phyloP scores from a whole-genome alignment of 2,113 vertebrate species.

The Cyanistes caeruleus region DNA sequence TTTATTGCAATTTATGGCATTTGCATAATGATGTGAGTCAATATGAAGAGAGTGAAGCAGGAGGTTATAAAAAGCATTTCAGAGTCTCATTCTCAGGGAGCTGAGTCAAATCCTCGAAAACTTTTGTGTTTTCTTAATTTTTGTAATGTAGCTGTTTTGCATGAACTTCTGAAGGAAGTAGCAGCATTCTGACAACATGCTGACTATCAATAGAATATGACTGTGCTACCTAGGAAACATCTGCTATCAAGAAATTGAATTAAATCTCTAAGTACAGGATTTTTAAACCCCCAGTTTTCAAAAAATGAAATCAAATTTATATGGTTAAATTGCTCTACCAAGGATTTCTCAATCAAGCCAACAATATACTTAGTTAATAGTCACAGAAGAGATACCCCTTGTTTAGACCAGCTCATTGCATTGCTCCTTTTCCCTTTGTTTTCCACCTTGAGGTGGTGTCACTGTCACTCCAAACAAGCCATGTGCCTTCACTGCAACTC shows the following conservation, averaged over 20 bases:
- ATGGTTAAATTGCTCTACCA: not conserved
- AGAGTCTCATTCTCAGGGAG: not conserved
- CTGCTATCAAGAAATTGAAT: not conserved
- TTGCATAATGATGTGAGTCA: slow-evolving; percentile 59
- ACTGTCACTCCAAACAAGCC: not conserved
- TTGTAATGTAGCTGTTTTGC: not conserved
- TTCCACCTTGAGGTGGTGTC: not conserved
- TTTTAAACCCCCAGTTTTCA: not conserved
- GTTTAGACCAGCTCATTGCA: not conserved
- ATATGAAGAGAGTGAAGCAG: not conserved
- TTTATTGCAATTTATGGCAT: slow-evolving; percentile 65
- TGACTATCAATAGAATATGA: not conserved
- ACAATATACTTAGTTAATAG: not conserved
- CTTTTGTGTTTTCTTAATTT: not conserved
- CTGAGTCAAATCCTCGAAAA: not conserved
- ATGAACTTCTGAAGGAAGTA: not conserved
- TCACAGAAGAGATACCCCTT: not conserved
- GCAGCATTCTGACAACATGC: not conserved
- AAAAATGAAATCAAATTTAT: not conserved
- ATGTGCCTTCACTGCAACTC: no score
- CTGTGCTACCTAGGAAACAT: not conserved
- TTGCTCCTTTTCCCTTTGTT: not conserved
- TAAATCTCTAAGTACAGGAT: not conserved
- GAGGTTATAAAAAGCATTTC: slow-evolving; percentile 47
- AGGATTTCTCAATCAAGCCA: not conserved